Conservation (phyloP, 64 coral and sea anemone species). For the Cladopsammia gracilis region DNA sequence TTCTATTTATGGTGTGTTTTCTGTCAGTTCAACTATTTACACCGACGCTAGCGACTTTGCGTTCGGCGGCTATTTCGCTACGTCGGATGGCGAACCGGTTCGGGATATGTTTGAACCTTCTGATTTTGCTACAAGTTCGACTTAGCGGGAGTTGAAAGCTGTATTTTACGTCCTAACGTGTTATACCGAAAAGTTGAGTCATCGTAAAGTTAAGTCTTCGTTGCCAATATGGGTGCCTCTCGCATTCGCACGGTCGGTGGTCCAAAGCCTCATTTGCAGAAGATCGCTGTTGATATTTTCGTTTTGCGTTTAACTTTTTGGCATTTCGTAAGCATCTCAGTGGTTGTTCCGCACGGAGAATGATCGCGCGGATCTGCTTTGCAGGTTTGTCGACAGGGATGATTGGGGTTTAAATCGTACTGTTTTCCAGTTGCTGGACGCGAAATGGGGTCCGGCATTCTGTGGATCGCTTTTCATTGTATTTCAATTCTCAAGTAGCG, state of each 20-base stretch:
- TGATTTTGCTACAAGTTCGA: conserved; percentile 31
- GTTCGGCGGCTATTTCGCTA: too few species aligned
- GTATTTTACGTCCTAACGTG: too few species aligned
- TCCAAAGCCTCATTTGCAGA: conserved; percentile 25
- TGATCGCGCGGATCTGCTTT: conserved; percentile 63
- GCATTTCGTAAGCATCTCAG: conserved; percentile 31
- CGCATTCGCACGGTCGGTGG: conserved; percentile 32
- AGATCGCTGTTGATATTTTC: conserved; percentile 46
- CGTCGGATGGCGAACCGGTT: conserved; percentile 34
- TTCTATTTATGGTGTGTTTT: conserved; percentile 13
- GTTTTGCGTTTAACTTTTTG: conserved; percentile 46
- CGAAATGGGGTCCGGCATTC: conserved; percentile 69
- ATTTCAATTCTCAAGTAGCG: conserved; percentile 36
- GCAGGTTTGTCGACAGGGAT: conserved; percentile 65
- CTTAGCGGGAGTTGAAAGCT: conserved; percentile 28
- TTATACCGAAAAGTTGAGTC: conserved; percentile 20
- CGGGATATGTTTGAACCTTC: neutral
- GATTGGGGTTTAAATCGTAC: conserved; percentile 39
- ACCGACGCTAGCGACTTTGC: too few species aligned
- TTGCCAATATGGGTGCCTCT: conserved; percentile 52
- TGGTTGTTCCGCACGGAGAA: conserved; percentile 53
- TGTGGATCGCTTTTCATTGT: conserved; percentile 44
- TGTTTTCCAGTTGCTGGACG: conserved; percentile 49
- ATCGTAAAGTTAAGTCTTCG: conserved; percentile 58
- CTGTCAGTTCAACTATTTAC: conserved; percentile 14